A percentile compares a stretch with the other conserved stretches of the same genome.
These are phyloP conservation scores for Acropora tenuis DNA, from an alignment of 64 coral and sea anemone species.

Conservation along the genomic window DNA sequence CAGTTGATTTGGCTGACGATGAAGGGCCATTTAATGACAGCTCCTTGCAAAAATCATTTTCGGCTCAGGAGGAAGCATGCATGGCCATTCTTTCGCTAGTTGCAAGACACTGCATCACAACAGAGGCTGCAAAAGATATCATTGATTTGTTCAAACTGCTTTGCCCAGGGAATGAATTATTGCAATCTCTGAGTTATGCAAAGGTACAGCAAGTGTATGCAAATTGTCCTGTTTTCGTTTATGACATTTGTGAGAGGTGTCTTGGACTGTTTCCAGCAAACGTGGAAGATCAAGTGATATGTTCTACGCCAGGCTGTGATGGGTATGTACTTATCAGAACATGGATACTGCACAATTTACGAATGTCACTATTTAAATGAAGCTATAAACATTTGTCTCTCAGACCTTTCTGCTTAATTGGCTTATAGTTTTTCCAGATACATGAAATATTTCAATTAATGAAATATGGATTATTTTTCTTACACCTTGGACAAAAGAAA, in stretches of 20 bases:
- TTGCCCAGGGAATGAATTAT: slow-evolving; percentile 20
- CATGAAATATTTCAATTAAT: too few relatives aligned
- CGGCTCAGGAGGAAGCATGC: slow-evolving; percentile 36
- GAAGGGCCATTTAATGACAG: background rate
- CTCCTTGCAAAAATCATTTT: background rate
- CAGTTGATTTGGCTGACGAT: background rate
- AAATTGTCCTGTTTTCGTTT: slow-evolving; percentile 30
- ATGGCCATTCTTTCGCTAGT: slow-evolving; percentile 44
- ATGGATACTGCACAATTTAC: too few relatives aligned
- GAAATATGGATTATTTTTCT: too few relatives aligned
- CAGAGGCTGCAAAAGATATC: slow-evolving; percentile 62
- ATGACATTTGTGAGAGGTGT: slow-evolving; percentile 53
- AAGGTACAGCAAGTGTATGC: slow-evolving; percentile 45
- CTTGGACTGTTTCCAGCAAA: background rate
- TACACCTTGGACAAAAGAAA: too few relatives aligned
- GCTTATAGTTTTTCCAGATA: too few relatives aligned
- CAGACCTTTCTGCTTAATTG: too few relatives aligned
- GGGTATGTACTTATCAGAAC: background rate
- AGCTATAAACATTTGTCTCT: too few relatives aligned
- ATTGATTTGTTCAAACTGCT: slow-evolving; percentile 45
- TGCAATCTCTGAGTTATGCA: slow-evolving; percentile 5
- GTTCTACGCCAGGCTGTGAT: slow-evolving; percentile 8
- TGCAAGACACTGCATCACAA: slow-evolving; percentile 54
- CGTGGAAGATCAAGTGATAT: background rate
- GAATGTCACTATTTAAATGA: too few relatives aligned